Percentiles rank a stretch among this genome's conserved stretches.
Conservation (phyloP, 2,797 vertebrate genomes). For the Micromesistius poutassou region DNA sequence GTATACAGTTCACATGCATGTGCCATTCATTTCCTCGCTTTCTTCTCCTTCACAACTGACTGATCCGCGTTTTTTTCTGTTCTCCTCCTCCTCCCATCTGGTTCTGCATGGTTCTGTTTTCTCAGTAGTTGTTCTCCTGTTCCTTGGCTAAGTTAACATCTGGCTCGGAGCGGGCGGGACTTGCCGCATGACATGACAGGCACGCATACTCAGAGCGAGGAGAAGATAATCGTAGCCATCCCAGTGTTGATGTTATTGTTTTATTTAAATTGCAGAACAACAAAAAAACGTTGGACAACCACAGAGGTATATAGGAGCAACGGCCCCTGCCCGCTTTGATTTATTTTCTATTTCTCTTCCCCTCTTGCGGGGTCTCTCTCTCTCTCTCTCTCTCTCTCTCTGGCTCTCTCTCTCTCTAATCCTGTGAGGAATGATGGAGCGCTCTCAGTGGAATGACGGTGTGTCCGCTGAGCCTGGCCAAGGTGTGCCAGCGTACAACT, state of each 20-base stretch:
- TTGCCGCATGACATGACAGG: slow-evolving; percentile 21
- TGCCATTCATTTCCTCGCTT: slow-evolving; percentile 23
- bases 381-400: slow-evolving; percentile 18
- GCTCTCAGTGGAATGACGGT: slow-evolving; percentile 69
- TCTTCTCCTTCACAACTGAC: slow-evolving; percentile 20
- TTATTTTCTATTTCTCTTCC: slow-evolving; percentile 18
- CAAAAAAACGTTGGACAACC: slow-evolving; percentile 27
- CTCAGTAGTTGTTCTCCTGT: slow-evolving; percentile 10
- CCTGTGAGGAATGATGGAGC: slow-evolving; percentile 64
- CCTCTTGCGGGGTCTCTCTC: slow-evolving; percentile 17
- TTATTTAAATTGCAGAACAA: slow-evolving; percentile 34
- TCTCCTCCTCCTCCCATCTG: slow-evolving; percentile 2
- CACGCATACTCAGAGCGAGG: slow-evolving; percentile 15
- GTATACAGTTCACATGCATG: slow-evolving; percentile 21
- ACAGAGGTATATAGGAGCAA: slow-evolving; percentile 38
- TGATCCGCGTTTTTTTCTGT: neutral
- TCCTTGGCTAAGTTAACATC: slow-evolving; percentile 31
- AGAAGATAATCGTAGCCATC: slow-evolving; percentile 37
- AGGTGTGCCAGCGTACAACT: slow-evolving; percentile 78
- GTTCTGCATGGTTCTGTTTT: slow-evolving; percentile 7
- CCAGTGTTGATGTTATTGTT: slow-evolving; percentile 39
- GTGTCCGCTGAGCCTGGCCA: slow-evolving; percentile 76
- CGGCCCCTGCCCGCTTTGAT: neutral
- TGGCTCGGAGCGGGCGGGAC: slow-evolving; percentile 20
- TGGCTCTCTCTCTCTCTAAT: slow-evolving; percentile 54